Evolutionary conservation across 1,140 invertebrate species (phyloP), one percentile per base, ranked within the genome.

Genomic region (Harpegnathos saltator): DNA sequence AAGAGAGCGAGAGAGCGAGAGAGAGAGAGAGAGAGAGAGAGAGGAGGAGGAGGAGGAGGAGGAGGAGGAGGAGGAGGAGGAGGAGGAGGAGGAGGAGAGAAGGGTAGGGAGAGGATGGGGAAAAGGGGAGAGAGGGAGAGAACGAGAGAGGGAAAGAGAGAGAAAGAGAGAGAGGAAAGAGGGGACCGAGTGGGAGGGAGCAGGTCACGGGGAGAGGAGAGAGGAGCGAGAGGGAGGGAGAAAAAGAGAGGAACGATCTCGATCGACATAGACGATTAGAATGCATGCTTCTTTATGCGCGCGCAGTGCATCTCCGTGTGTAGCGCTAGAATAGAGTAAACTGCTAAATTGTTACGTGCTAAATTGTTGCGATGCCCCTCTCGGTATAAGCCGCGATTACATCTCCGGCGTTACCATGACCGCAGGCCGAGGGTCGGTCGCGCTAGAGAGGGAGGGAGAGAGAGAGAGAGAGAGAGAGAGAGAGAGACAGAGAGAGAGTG

Each of bases 71-170:
- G 74, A 68, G 80, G 68, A 85, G 65, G 58, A 50, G 85, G 71
- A 71, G 24, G 71, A 83, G 77, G 68, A 82, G 90, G 82, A 89
- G 88, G 85, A 74, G 87, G 86, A 86, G 88, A 83, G 73, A 87
- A 80, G 83, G n/a, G n/a, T n/a, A 69, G 78, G 80, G 84, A 84
- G 78, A 72, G 86, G 90, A 91, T 88, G 93, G 91, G 94, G 93
- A 93, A 94, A 94, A 11, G 9, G 56, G 7, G 56, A 58, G 11
- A 9, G 83, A 69, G 78, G 80, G 84, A 84, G 78, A 72, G 86
- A 90, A 91, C 89, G 93, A 91, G 93, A 93, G 92, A 94, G 91
- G 94, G 93, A 93, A 94, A 94, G 24, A n/a, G 56, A 19, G 56
- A 58, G 11, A 9, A 4, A 58, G 24, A 58, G 56, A 58, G 24